These are phyloP conservation scores for Rhaphigaster nebulosa DNA, from an alignment of 2,888 invertebrate genomes.

Conservation along the genomic window DNA sequence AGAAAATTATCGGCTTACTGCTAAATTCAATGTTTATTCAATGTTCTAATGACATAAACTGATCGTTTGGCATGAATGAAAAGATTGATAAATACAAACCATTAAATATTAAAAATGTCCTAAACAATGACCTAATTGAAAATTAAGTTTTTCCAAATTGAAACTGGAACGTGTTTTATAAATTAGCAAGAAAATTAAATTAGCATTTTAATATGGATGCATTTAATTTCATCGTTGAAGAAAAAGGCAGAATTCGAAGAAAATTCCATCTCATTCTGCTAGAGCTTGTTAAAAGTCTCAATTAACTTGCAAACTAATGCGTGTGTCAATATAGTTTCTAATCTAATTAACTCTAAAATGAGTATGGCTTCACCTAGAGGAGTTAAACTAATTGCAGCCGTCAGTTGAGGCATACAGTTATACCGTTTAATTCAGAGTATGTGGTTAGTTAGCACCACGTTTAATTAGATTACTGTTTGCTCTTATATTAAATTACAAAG, in stretches of 20 bases:
- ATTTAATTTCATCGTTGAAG: neutral
- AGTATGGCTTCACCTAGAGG: neutral
- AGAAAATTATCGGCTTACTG: too few relatives aligned
- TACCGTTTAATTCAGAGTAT: conserved; percentile 11
- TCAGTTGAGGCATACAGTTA: conserved; percentile 22
- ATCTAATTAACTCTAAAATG: conserved; percentile 37
- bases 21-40: too few relatives aligned
- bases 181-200: neutral
- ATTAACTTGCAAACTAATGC: conserved; percentile 7
- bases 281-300: neutral
- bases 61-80: too few relatives aligned
- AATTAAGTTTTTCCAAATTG: neutral
- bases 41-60: too few relatives aligned
- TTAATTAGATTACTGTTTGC: conserved; percentile 30
- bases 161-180: neutral
- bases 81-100: too few relatives aligned
- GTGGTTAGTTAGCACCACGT: conserved; percentile 19
- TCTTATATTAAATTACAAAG: conserved; percentile 16
- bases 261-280: neutral
- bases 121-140: too few relatives aligned
- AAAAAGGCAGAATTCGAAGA: neutral
- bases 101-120: too few relatives aligned
- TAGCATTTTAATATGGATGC: neutral
- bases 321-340: conserved; percentile 24
- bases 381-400: conserved; percentile 19